phyloP scores from a whole-genome alignment of 1,140 invertebrate species.

The Euborellia annulipes region DNA sequence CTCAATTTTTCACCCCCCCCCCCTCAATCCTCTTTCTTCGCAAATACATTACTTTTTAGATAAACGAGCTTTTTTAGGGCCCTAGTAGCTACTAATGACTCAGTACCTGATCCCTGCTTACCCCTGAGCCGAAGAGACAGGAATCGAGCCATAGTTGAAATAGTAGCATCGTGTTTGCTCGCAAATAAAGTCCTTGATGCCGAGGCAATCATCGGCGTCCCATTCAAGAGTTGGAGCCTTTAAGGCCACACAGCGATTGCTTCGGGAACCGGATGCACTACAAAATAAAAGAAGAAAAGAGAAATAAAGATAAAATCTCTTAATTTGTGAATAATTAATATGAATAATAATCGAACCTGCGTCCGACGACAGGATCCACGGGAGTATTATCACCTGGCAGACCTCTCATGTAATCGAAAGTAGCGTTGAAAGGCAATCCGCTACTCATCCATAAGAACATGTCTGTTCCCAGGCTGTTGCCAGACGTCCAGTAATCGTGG shows the following conservation, averaged over 20 bases:
- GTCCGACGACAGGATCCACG: neutral
- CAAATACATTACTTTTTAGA: no score
- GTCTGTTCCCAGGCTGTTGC: constrained; percentile 67
- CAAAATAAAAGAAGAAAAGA: constrained; percentile 8
- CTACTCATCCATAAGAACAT: constrained; percentile 84
- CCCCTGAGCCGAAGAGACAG: constrained; percentile 73
- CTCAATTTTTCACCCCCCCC: no score
- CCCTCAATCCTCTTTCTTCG: no score
- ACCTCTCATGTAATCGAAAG: constrained; percentile 59
- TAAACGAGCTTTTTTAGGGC: no score
- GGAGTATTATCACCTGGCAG: constrained; percentile 19
- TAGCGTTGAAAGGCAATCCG: constrained; percentile 68
- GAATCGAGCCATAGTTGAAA: constrained; percentile 79
- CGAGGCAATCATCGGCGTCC: constrained; percentile 65
- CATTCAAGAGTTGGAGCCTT: constrained; percentile 57
- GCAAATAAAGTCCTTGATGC: constrained; percentile 72
- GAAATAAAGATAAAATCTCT: constrained; percentile 6
- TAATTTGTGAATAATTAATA: no score
- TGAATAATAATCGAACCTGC: neutral
- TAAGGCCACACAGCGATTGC: constrained; percentile 46
- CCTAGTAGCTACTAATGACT: no score
- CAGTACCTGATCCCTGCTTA: constrained; percentile 42
- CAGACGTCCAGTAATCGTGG: constrained; percentile 78
- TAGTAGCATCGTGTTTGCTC: constrained; percentile 79
- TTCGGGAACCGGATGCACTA: no score